Evolutionary conservation across 2,113 vertebrate species (phyloP).

Genomic region (Panurus biarmicus): DNA sequence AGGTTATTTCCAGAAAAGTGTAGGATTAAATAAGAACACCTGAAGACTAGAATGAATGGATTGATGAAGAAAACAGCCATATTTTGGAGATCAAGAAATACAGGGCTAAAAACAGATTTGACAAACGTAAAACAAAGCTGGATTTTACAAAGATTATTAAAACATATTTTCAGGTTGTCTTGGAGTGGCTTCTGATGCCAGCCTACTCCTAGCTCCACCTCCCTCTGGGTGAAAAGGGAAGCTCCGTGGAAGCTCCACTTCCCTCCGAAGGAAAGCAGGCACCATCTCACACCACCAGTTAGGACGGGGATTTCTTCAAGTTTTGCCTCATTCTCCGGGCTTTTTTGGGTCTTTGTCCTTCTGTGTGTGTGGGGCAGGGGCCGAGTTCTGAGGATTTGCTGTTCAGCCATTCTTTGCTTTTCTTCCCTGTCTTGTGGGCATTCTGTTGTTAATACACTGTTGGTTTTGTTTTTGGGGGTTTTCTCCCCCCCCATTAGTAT

Average conservation of each 20-base stretch:
- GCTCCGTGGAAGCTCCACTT: not conserved
- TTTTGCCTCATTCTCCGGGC: fast-evolving
- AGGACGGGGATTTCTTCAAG: not conserved
- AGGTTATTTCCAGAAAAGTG: not conserved
- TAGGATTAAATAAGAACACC: not conserved
- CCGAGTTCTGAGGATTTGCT: not conserved
- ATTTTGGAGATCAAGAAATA: not conserved
- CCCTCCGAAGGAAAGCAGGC: not conserved
- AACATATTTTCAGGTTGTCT: not conserved
- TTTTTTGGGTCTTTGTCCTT: not conserved
- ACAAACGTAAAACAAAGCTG: not conserved
- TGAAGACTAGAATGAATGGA: not conserved
- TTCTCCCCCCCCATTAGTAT: too few species aligned
- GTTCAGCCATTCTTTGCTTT: not conserved
- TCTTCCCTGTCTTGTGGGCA: too few species aligned
- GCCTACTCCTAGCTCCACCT: not conserved
- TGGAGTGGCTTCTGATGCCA: not conserved
- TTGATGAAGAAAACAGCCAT: fast-evolving
- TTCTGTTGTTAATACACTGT: not conserved
- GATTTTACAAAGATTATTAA: not conserved
- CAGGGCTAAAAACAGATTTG: not conserved
- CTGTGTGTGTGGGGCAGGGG: not conserved
- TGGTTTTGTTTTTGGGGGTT: not conserved
- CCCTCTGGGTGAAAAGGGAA: not conserved
- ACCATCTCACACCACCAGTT: too few species aligned